Evolutionary conservation across 2,888 invertebrate species (phyloP).

Genomic region (Hetaerina titia): DNA sequence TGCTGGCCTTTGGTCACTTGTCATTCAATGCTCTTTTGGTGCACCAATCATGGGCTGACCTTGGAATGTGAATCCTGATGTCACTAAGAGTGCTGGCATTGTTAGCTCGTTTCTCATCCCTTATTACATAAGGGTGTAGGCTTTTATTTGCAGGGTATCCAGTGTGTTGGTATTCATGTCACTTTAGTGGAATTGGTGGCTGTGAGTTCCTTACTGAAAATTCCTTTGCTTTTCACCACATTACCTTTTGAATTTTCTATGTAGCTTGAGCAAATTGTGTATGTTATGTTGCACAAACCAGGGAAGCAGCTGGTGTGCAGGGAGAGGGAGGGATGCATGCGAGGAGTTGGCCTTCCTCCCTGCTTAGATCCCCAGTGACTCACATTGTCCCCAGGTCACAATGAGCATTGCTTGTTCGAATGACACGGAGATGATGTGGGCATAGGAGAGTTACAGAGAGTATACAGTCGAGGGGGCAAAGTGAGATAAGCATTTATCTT

Average conservation of each 20-base stretch:
- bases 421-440: neutral
- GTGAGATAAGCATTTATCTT: conserved; percentile 62
- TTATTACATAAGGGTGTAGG: conserved; percentile 46
- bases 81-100: conserved; percentile 25
- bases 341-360: conserved; percentile 27
- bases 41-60: conserved; percentile 29
- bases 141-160: conserved; percentile 60
- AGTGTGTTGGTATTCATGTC: conserved; percentile 64
- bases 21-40: conserved; percentile 12
- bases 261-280: conserved; percentile 62
- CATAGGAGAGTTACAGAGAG: neutral
- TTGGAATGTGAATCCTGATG: conserved; percentile 48
- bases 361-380: conserved; percentile 56
- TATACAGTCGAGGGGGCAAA: conserved; percentile 10
- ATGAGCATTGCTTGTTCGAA: neutral
- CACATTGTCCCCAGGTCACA: conserved; percentile 22
- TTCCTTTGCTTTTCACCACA: conserved; percentile 36
- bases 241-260: conserved; percentile 47
- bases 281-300: conserved; percentile 56
- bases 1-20: neutral
- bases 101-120: conserved; percentile 48
- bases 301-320: conserved; percentile 22
- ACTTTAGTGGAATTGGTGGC: conserved; percentile 64
- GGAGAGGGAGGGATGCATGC: neutral
- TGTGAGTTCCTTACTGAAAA: conserved; percentile 54